A percentile compares a stretch with the other conserved stretches of the same genome.
phyloP scores from a whole-genome alignment of 2,113 vertebrate species.

The Oncorhynchus tshawytscha region DNA sequence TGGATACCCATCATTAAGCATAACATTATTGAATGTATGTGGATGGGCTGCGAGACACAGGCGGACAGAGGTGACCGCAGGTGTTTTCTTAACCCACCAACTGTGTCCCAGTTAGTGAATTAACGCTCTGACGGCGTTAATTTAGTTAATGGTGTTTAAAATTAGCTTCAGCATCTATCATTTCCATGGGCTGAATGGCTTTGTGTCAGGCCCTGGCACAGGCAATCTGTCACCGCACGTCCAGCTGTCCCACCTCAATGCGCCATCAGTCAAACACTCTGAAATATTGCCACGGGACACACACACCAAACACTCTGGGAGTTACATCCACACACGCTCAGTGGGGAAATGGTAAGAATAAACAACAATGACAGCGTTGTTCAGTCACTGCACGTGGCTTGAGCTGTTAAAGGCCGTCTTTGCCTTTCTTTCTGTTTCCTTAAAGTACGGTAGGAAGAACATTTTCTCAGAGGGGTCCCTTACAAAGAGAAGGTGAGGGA shows the following conservation, averaged over 20 bases:
- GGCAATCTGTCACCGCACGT: conserved; percentile 60
- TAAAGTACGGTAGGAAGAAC: background rate
- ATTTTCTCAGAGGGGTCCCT: background rate
- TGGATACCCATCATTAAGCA: background rate
- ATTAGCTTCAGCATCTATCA: conserved; percentile 74
- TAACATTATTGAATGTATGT: conserved; percentile 4
- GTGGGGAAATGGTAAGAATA: background rate
- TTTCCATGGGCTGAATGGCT: conserved; percentile 61
- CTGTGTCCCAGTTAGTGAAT: conserved; percentile 62
- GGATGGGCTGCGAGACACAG: conserved; percentile 14
- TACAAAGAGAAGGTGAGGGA: background rate
- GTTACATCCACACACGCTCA: conserved; percentile 18
- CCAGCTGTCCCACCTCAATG: conserved; percentile 53
- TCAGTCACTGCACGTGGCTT: background rate
- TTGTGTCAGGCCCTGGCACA: conserved; percentile 53
- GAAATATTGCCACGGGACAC: conserved; percentile 39
- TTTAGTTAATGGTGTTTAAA: conserved; percentile 74
- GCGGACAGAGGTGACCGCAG: conserved; percentile 48
- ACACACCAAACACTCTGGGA: conserved; percentile 37
- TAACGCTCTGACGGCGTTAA: conserved; percentile 45
- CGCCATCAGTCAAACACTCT: conserved; percentile 63
- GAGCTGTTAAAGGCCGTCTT: background rate
- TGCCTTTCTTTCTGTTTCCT: background rate
- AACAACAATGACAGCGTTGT: background rate
- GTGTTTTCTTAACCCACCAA: conserved; percentile 62